These are phyloP conservation scores for Platycheirus albimanus DNA, from an alignment of 2,888 invertebrate genomes.

Conservation along the genomic window DNA sequence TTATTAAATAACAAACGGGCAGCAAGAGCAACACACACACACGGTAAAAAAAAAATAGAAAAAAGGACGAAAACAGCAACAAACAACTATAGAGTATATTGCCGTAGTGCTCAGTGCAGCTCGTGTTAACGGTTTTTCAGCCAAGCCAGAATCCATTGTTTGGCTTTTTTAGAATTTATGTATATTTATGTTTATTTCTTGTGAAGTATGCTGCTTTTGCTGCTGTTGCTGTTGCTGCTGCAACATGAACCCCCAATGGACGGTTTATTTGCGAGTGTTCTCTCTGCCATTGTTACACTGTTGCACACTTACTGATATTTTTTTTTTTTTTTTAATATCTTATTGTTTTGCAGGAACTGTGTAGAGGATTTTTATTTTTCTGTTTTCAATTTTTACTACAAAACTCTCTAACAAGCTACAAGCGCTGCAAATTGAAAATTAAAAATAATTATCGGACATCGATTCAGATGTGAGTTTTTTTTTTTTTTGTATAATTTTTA, in stretches of 20 bases:
- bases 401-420: slow-evolving; percentile 52
- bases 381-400: slow-evolving; percentile 20
- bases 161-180: slow-evolving; percentile 23
- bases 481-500: not conserved
- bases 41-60: slow-evolving; percentile 16
- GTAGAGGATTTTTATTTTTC: not conserved
- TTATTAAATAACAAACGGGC: slow-evolving; percentile 61
- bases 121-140: slow-evolving; percentile 7
- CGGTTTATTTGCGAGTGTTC: not conserved
- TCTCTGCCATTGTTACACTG: slow-evolving; percentile 27
- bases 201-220: slow-evolving; percentile 9
- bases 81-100: slow-evolving; percentile 26
- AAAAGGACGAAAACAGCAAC: slow-evolving; percentile 26
- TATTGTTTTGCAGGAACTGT: not conserved
- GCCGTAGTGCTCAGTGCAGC: slow-evolving; percentile 23
- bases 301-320: slow-evolving; percentile 17
- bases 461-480: slow-evolving; percentile 23
- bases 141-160: slow-evolving; percentile 38
- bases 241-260: slow-evolving; percentile 32
- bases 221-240: no score
- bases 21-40: no score
- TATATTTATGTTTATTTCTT: slow-evolving; percentile 13
- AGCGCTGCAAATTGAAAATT: slow-evolving; percentile 61
- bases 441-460: slow-evolving; percentile 41
- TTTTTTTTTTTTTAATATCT: not conserved